These are phyloP conservation scores for Garra rufa DNA, from an alignment of 2,113 vertebrate species.

Conservation along the genomic window DNA sequence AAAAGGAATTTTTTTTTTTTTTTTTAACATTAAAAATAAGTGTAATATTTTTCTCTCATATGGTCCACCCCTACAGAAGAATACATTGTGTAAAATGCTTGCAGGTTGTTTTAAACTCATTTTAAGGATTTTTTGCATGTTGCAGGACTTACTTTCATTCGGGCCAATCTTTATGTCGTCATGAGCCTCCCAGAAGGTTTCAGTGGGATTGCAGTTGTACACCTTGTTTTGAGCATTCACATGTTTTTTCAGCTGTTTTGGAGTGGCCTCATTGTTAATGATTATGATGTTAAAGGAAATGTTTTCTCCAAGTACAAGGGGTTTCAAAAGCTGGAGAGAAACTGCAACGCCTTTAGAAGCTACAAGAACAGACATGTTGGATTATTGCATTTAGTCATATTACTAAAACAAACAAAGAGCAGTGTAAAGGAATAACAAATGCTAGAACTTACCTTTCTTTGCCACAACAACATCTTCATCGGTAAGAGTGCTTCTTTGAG, in stretches of 20 bases:
- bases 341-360: constrained; percentile 52
- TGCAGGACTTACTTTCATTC: constrained; percentile 65
- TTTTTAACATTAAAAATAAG: no score
- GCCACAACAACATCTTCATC: no score
- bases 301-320: constrained; percentile 63
- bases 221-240: constrained; percentile 76
- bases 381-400: not conserved
- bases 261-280: constrained; percentile 59
- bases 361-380: not conserved
- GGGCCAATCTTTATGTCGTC: constrained; percentile 62
- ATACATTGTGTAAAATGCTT: no score
- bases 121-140: not conserved
- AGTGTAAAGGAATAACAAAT: not conserved
- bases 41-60: no score
- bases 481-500: no score
- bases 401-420: not conserved
- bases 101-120: no score
- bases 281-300: constrained; percentile 68
- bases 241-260: constrained; percentile 66
- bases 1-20: no score
- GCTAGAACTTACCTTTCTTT: not conserved
- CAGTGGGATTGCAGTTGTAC: constrained; percentile 70
- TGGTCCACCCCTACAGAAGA: no score
- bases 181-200: constrained; percentile 72
- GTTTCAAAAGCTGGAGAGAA: constrained; percentile 63